Percentiles rank a stretch among this genome's conserved stretches.
Conservation (phyloP, 2,888 invertebrate genomes). For the Dolomedes plantarius region DNA sequence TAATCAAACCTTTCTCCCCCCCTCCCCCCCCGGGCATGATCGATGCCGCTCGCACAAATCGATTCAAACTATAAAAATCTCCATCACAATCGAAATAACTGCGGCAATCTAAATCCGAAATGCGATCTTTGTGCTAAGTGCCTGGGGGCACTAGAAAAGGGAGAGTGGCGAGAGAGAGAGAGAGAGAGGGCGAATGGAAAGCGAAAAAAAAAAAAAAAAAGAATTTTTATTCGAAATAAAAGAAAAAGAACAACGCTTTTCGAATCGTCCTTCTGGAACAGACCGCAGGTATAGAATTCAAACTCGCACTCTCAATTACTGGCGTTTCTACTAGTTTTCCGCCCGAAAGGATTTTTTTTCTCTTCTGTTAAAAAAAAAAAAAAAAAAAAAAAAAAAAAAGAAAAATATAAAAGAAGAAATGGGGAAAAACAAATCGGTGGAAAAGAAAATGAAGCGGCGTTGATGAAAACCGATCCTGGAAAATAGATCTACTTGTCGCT, state of each 20-base stretch:
- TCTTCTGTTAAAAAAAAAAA: neutral
- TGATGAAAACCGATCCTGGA: constrained; percentile 60
- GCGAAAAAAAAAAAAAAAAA: neutral
- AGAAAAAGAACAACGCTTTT: neutral
- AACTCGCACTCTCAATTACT: constrained; percentile 64
- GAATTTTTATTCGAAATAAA: constrained; percentile 7
- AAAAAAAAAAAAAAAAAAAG: constrained; percentile 7
- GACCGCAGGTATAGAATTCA: constrained; percentile 61
- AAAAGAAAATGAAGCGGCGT: constrained; percentile 37
- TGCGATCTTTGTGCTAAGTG: constrained; percentile 9
- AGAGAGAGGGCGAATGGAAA: constrained; percentile 14
- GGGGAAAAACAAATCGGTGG: neutral
- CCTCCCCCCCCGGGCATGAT: neutral
- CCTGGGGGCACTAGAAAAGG: neutral
- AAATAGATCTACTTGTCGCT: constrained; percentile 58
- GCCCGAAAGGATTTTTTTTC: constrained; percentile 29
- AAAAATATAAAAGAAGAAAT: constrained; percentile 14
- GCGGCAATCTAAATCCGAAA: constrained; percentile 15
- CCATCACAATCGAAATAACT: constrained; percentile 6
- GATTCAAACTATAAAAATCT: neutral
- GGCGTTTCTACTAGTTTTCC: constrained; percentile 61
- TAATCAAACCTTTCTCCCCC: too few species aligned
- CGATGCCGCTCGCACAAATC: neutral
- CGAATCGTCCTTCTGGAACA: constrained; percentile 23
- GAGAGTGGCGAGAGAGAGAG: neutral